These are phyloP conservation scores for Chironomus riparius DNA, from an alignment of 2,888 invertebrate genomes.

Conservation along the genomic window DNA sequence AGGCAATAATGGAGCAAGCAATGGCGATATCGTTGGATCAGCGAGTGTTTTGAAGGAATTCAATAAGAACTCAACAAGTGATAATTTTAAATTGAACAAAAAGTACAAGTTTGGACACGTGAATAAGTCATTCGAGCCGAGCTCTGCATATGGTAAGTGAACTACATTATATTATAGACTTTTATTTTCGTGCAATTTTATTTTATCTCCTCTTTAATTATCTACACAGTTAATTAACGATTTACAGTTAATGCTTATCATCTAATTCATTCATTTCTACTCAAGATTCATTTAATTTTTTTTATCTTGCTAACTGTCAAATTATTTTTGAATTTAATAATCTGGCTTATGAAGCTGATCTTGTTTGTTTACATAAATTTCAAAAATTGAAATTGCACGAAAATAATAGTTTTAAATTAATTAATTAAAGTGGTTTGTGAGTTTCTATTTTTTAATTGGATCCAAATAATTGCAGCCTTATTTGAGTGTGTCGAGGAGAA, in stretches of 20 bases:
- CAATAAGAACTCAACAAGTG: conserved; percentile 10
- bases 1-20: background rate
- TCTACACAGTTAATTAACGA: no score
- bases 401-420: no score
- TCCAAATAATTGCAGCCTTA: conserved; percentile 59
- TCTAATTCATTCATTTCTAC: no score
- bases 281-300: background rate
- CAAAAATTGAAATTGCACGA: no score
- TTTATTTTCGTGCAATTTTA: no score
- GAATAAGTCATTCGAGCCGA: background rate
- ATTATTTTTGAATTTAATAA: no score
- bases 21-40: background rate
- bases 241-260: no score
- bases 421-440: no score
- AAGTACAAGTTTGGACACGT: conserved; percentile 15
- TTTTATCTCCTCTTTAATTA: no score
- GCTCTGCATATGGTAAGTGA: background rate
- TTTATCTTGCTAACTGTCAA: no score
- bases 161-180: background rate
- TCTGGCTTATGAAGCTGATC: no score
- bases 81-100: conserved; percentile 9
- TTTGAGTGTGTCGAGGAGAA: conserved; percentile 95
- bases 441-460: conserved; percentile 29
- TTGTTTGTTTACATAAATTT: no score
- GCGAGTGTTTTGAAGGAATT: conserved; percentile 6